Conservation (phyloP, 2,113 vertebrate species). For the Toxotes chatareus region DNA sequence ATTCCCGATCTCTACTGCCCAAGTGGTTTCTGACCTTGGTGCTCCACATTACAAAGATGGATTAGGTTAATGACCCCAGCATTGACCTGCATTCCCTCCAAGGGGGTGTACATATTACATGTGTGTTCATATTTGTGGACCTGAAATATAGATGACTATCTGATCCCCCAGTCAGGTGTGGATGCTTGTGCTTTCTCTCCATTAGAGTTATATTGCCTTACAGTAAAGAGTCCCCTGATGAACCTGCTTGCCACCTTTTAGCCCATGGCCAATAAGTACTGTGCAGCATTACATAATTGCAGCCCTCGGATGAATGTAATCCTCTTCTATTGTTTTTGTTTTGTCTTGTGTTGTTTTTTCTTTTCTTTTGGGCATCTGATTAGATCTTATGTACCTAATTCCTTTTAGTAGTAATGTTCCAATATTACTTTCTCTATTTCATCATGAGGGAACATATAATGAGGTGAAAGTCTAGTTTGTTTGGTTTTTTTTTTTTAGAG, state of each 20-base stretch:
- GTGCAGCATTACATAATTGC: constrained; percentile 6
- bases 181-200: constrained; percentile 25
- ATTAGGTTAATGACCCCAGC: constrained; percentile 54
- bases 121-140: constrained; percentile 50
- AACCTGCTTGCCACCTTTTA: constrained; percentile 30
- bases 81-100: constrained; percentile 44
- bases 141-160: constrained; percentile 51
- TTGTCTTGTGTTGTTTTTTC: background rate
- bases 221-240: constrained; percentile 55
- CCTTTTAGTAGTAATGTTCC: background rate
- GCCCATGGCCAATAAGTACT: constrained; percentile 17
- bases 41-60: constrained; percentile 50
- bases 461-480: background rate
- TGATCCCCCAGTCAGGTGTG: constrained; percentile 29
- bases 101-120: constrained; percentile 43
- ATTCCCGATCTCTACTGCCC: background rate
- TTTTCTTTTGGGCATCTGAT: background rate
- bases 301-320: constrained; percentile 1
- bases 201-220: constrained; percentile 59
- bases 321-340: background rate
- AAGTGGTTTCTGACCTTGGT: constrained; percentile 38
- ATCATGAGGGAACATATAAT: background rate
- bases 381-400: background rate
- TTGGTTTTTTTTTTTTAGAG: background rate
- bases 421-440: background rate